A percentile compares a stretch with the other conserved stretches of the same genome.
phyloP scores from a whole-genome alignment of 1,140 invertebrate genomes.

The Colletes latitarsis region DNA sequence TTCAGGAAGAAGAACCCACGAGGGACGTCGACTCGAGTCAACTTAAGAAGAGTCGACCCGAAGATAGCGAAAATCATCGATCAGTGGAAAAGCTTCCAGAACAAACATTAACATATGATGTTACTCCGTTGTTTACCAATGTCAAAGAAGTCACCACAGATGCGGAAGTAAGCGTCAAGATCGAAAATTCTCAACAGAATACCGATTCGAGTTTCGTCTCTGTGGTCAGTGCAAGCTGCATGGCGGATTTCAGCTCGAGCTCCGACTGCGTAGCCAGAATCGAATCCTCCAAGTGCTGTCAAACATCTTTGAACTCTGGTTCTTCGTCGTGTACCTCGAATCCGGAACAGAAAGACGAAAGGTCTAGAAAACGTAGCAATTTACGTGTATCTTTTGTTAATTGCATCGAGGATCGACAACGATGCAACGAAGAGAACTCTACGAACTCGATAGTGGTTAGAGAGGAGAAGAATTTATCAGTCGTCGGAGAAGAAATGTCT shows the following conservation, averaged over 20 bases:
- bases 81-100: not conserved
- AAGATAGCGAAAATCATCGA: not conserved
- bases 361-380: not conserved
- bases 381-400: not conserved
- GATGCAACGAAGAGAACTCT: too few relatives aligned
- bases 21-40: not conserved
- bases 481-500: not conserved
- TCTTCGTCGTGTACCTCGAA: not conserved
- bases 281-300: conserved; percentile 2
- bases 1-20: conserved; percentile 13
- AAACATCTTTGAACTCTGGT: not conserved
- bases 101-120: too few relatives aligned
- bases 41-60: too few relatives aligned
- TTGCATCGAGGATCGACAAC: not conserved
- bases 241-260: not conserved
- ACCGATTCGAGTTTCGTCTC: not conserved
- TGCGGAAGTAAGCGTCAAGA: not conserved
- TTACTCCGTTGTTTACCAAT: not conserved
- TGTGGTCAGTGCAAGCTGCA: not conserved
- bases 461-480: not conserved
- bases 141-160: not conserved
- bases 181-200: not conserved
- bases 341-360: not conserved
- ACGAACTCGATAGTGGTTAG: too few relatives aligned
- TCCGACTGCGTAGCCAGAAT: not conserved